Evolutionary conservation across 1,140 invertebrate species (phyloP).

Genomic region (Rhysida immarginata): DNA sequence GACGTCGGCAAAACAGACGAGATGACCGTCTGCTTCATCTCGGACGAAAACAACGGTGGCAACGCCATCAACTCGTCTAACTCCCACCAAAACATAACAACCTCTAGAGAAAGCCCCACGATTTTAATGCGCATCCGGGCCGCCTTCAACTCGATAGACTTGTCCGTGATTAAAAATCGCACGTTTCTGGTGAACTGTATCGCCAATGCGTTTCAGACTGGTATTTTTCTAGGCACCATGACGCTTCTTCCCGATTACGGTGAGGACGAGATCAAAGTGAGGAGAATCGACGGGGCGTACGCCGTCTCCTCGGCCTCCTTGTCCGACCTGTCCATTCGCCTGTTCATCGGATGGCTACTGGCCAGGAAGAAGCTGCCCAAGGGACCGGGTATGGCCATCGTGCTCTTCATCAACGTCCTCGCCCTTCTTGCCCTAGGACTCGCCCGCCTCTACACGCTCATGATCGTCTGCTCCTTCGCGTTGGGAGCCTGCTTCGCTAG

Average conservation of each 20-base stretch:
- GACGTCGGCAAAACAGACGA: neutral
- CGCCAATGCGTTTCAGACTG: neutral
- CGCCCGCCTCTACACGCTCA: neutral
- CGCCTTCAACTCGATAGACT: no score
- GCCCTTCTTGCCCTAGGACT: neutral
- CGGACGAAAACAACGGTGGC: neutral
- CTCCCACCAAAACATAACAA: neutral
- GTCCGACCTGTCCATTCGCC: neutral
- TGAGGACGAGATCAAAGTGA: neutral
- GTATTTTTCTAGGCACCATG: neutral
- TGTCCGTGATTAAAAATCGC: neutral
- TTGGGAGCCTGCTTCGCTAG: neutral
- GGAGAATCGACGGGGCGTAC: neutral
- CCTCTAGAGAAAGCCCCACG: neutral
- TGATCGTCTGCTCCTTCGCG: neutral
- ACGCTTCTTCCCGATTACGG: neutral
- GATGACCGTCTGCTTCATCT: neutral
- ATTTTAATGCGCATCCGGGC: no score
- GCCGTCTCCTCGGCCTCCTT: neutral
- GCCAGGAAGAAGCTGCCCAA: neutral
- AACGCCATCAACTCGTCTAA: neutral
- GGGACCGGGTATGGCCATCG: neutral
- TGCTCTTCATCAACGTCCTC: neutral
- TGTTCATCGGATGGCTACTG: neutral
- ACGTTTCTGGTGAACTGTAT: neutral